Base-by-base conservation (phyloP, 2,797 vertebrate species). In the Poliocrania exsul region DNA sequence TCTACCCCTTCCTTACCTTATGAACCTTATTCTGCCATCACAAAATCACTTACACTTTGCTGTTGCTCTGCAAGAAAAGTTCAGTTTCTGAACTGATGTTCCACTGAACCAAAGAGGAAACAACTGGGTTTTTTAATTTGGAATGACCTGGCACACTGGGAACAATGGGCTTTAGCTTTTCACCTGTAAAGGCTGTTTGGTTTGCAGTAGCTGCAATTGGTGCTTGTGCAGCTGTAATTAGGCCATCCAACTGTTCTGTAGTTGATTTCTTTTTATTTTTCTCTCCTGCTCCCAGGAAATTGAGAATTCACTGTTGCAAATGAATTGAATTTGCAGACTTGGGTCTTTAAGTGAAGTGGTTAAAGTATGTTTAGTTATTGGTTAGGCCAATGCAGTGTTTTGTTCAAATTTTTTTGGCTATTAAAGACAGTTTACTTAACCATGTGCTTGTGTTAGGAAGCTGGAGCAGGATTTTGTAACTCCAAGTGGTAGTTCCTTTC, bases 1-100 rank as follows among this genome's bases (percentile, higher is more conserved):
- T 8, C 3, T 2, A 10, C 7, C 9, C 5, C 2, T 53, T 64
- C 5, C 3, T 53, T 60, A 26, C 7, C 7, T 31, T 19, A 35
- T 21, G 10, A 88, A 25, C 8, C 4, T 26, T 56, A 7, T 58
- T 75, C 31, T 79, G 35, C 23, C 10, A 14, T 50, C 24, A 19
- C 18, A 81, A 61, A 90, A 74, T 38, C 8, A 12, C 50, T 64
- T 74, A 16, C 1, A 5, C 28, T 47, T 78, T 81, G n/a, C 44
- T 89, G 19, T 58, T 51, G 18, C 29, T 67, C 54, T 85, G 58
- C 28, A 64, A 31, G 46, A 46, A 26, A 60, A 6, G 51, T 38
- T 66, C 46, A 57, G 47, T 86, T 82, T 80, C 26, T 91, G 62
- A 85, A 31, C 79, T 51, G 54, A 51, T 64, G 14, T 87, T 82